Evolutionary conservation across 2,113 vertebrate genomes (phyloP), one percentile per base, ranked within the genome.

Genomic region (Erinaceus europaeus): DNA sequence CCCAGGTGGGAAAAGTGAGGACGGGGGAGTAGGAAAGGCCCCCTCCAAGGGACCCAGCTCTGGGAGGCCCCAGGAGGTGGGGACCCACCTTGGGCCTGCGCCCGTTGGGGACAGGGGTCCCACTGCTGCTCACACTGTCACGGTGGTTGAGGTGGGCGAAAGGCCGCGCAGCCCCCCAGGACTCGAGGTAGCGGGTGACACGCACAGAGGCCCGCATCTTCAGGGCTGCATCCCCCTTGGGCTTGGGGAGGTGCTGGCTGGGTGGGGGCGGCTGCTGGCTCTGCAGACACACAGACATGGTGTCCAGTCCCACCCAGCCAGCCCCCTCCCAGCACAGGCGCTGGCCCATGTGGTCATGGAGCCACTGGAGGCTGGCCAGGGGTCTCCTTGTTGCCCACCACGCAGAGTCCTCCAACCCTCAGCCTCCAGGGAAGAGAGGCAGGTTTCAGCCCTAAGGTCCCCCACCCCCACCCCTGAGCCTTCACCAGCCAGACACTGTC

Each of bases 151-250:
- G 98, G 95, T 99, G 99, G 0, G 99, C 98, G 18, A 99, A 99
- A 29, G 99, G 99, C 85, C 99, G 98, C 2, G 98, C 98, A 0
- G 99, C 99, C 0, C 99, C 99, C 99, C 99, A 99, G 8, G 99
- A 99, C 94, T 99, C 99, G 15, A 99, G 96, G 89, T 99, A 99
- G 2, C 99, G 98, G 0, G 99, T 99, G 98, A 99, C 98, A 13
- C 99, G 98, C 75, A 99, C 98, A 0, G 99, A 99, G 0, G 99
- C 99, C 40, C 99, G 96, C 97, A 99, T 99, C 97, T 99, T 99
- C 90, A 99, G 96, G 27, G 98, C 98, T 0, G 99, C 98, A 0
- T 98, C 99, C 38, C 98, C 97, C 6, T 98, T 97, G 5, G 98
- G 97, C 89, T 97, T 99, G 5, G 97, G 94, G 4, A 97, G 88